Conservation (phyloP, 2,888 invertebrate species). For the Pandemis corylana region DNA sequence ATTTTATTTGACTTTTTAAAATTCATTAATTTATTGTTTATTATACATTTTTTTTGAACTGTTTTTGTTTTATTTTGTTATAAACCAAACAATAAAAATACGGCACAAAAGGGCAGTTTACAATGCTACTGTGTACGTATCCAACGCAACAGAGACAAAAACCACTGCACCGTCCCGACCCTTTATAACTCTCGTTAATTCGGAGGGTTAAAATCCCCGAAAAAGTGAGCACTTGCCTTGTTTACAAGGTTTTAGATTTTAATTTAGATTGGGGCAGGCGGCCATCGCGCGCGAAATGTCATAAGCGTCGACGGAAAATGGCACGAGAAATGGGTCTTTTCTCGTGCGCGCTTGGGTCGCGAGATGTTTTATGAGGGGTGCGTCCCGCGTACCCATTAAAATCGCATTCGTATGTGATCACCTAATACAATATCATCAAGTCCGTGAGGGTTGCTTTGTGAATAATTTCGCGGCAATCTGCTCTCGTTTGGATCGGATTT, state of each 20-base stretch:
- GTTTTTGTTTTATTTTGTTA: constrained; percentile 6
- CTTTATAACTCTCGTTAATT: constrained; percentile 81
- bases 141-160: constrained; percentile 57
- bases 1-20: background rate
- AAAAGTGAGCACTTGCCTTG: constrained; percentile 86
- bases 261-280: constrained; percentile 84
- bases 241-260: constrained; percentile 87
- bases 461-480: constrained; percentile 85
- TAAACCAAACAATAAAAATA: background rate
- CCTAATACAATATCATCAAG: constrained; percentile 86
- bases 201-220: constrained; percentile 85
- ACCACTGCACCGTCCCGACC: constrained; percentile 64
- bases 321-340: constrained; percentile 60
- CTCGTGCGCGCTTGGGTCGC: constrained; percentile 53
- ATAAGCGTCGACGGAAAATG: constrained; percentile 58
- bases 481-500: constrained; percentile 77
- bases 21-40: constrained; percentile 9
- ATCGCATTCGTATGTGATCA: constrained; percentile 85
- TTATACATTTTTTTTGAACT: background rate
- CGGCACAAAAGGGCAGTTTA: constrained; percentile 49
- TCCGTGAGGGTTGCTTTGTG: constrained; percentile 80
- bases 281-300: constrained; percentile 58
- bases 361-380: constrained; percentile 57
- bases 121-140: constrained; percentile 46
- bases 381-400: constrained; percentile 78